A percentile compares a stretch with the other conserved stretches of the same genome.
phyloP scores from a whole-genome alignment of 2,888 invertebrate genomes.

The Cantharis rustica region DNA sequence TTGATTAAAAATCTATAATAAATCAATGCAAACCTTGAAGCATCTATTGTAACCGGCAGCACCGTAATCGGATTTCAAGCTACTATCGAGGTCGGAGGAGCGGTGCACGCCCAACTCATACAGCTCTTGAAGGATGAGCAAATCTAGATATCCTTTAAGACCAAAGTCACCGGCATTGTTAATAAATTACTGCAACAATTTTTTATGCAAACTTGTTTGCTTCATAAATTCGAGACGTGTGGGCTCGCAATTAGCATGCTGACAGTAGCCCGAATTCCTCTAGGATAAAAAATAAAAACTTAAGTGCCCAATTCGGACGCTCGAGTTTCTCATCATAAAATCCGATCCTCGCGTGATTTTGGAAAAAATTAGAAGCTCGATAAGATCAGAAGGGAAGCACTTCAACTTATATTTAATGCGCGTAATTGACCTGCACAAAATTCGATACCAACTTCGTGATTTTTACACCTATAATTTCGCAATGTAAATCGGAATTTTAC shows the following conservation, averaged over 20 bases:
- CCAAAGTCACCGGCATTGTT: constrained; percentile 1
- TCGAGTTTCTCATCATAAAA: background rate
- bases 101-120: constrained; percentile 29
- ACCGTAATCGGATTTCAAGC: constrained; percentile 40
- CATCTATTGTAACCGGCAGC: constrained; percentile 35
- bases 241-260: background rate
- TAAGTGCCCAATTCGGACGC: background rate
- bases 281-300: background rate
- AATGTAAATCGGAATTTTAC: background rate
- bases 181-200: background rate
- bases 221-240: background rate
- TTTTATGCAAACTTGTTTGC: background rate
- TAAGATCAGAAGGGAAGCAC: background rate
- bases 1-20: constrained; percentile 36
- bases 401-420: background rate
- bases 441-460: background rate
- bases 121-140: constrained; percentile 28
- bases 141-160: constrained; percentile 20
- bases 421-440: background rate
- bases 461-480: background rate
- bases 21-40: constrained; percentile 41
- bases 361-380: background rate
- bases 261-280: background rate
- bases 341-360: background rate
- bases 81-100: constrained; percentile 38